phyloP scores from a whole-genome alignment of 64 coral and sea anemone genomes.

The Platygyra sinensis region DNA sequence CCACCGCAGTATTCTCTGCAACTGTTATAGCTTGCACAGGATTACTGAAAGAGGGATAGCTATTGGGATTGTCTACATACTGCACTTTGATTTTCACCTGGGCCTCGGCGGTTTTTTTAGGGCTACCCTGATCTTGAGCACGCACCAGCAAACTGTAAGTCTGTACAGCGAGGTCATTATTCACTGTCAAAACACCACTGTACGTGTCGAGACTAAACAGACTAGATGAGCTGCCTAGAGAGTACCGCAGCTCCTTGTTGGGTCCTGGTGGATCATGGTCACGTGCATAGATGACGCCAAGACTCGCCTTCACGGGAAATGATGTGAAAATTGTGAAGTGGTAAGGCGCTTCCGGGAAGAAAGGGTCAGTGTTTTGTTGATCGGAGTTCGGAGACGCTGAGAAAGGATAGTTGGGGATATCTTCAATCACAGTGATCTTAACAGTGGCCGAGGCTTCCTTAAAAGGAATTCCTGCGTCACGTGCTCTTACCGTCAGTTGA shows the following conservation, averaged over 20 bases:
- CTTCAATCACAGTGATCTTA: slow-evolving; percentile 54
- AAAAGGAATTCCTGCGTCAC: slow-evolving; percentile 58
- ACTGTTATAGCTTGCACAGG: slow-evolving; percentile 25
- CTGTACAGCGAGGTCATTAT: not conserved
- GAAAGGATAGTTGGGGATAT: slow-evolving; percentile 56
- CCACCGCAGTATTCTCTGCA: slow-evolving; percentile 33
- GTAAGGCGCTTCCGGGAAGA: slow-evolving; percentile 51
- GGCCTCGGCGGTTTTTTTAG: not conserved
- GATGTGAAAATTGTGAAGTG: slow-evolving; percentile 49
- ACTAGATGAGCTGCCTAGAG: not conserved
- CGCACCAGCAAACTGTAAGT: slow-evolving; percentile 22
- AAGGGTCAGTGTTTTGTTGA: slow-evolving; percentile 29
- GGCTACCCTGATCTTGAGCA: slow-evolving; percentile 53
- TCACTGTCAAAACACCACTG: slow-evolving; percentile 35
- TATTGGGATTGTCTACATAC: slow-evolving; percentile 27
- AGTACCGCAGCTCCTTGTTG: slow-evolving; percentile 34
- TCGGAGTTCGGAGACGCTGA: not conserved
- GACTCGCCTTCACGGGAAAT: slow-evolving; percentile 61
- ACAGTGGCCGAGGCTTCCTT: slow-evolving; percentile 33
- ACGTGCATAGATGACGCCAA: slow-evolving; percentile 25
- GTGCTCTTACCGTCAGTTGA: slow-evolving; percentile 58
- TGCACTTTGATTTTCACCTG: slow-evolving; percentile 43
- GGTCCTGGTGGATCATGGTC: slow-evolving; percentile 58
- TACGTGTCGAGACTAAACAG: not conserved
- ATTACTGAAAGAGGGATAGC: slow-evolving; percentile 36